Percentiles rank a stretch among this genome's conserved stretches.
Evolutionary conservation across 1,140 invertebrate species (phyloP).

Genomic region (Orius insidiosus): DNA sequence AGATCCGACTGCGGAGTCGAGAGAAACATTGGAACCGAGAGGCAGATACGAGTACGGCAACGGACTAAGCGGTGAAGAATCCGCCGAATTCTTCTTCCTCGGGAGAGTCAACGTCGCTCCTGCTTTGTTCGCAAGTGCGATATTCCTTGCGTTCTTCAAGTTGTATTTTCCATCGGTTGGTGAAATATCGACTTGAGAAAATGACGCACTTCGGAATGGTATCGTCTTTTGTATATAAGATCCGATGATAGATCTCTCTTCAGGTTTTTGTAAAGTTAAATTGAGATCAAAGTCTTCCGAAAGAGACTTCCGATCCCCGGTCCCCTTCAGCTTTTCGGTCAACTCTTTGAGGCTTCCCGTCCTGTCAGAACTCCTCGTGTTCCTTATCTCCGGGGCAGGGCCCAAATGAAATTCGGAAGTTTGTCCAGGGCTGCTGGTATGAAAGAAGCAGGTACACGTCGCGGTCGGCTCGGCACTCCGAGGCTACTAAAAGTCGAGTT

Average conservation of each 20-base stretch:
- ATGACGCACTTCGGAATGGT: constrained; percentile 61
- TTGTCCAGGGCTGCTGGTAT: constrained; percentile 42
- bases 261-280: constrained; percentile 31
- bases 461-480: neutral
- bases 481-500: constrained; percentile 3
- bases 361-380: no score
- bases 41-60: neutral
- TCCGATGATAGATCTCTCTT: constrained; percentile 34
- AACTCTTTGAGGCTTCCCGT: constrained; percentile 53
- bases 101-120: constrained; percentile 17
- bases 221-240: constrained; percentile 38
- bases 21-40: constrained; percentile 8
- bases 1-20: no score
- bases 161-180: constrained; percentile 26
- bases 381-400: no score
- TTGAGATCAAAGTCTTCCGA: constrained; percentile 24
- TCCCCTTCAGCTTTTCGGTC: constrained; percentile 48
- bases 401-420: constrained; percentile 53
- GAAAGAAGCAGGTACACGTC: neutral
- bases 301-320: constrained; percentile 26
- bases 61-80: no score
- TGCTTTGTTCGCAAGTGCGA: no score
- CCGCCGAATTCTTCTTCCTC: constrained; percentile 16
- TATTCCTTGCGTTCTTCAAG: constrained; percentile 15
- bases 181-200: constrained; percentile 59